Base-by-base conservation (phyloP, 2,797 vertebrate genomes). In the Ceryle rudis region DNA sequence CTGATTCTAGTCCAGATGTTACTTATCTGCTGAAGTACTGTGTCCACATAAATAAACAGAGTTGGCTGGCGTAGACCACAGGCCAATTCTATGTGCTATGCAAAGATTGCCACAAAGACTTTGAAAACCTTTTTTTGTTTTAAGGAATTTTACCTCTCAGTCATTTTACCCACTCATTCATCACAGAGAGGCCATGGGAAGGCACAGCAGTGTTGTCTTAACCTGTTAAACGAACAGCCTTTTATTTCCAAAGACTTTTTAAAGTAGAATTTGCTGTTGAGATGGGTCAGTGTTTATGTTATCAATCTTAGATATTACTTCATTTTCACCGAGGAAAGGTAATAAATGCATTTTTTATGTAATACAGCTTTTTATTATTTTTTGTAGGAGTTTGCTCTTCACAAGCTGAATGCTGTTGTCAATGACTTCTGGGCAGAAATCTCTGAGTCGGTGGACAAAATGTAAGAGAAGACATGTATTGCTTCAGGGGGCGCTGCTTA, bases 401-500 rank as follows among this genome's bases (percentile, higher is more conserved):
- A 99, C 81, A 99, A 99, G 87, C 97, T 99, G 81, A 99, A 99
- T 97, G 98, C 99, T 81, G 98, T 99, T 89, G 99, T 99, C 92
- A 99, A 99, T 98, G 99, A 99, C 97, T 99, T 99, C 97, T 99
- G 99, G 99, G 99, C 99, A 96, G 99, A 99, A 97, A 99, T 99
- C 97, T 99, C 99, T 4, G 99, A 99, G 97, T 99, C 99, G n/a
- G 99, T 99, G 92, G 99, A 99, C 97, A 99, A 99, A 98, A 99
- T 99, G 99, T 99, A 99, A 99, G 99, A 83, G 16, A 69, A 90
- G 8, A 33, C 55, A 19, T 14, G 29, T 72, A 66, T 17, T 94
- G 54, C 81, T 66, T 88, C 28, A 73, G 62, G 15, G 39, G 74
- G 51, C 20, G 6, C 20, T 66, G 14, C 42, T 77, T 77, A 37